Evolutionary conservation across 2,113 vertebrate genomes (phyloP).

Genomic region (Otus sunia): DNA sequence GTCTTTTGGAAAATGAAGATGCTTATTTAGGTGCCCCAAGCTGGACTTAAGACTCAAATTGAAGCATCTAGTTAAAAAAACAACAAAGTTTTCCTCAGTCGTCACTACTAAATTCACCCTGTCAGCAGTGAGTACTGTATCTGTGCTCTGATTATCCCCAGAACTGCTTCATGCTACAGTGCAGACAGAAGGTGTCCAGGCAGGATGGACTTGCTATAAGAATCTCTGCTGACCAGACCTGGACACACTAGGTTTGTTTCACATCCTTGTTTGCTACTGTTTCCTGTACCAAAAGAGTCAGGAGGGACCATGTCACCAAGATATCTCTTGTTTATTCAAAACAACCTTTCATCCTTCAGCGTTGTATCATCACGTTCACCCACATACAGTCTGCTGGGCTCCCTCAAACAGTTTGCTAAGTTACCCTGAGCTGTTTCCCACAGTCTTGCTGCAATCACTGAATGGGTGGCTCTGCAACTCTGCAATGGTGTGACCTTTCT

Average conservation of each 20-base stretch:
- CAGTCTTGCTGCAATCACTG: neutral
- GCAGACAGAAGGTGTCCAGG: neutral
- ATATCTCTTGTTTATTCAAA: slow-evolving; percentile 33
- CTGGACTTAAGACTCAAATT: neutral
- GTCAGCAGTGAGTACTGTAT: neutral
- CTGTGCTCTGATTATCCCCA: neutral
- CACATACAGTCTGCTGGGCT: neutral
- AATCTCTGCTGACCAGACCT: neutral
- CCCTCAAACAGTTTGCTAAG: neutral
- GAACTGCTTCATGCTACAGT: neutral
- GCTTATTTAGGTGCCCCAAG: neutral
- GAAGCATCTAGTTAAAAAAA: neutral
- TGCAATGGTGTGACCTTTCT: neutral
- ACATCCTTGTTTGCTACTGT: neutral
- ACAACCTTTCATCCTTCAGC: neutral
- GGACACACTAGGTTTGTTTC: neutral
- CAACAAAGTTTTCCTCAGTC: neutral
- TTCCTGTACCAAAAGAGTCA: neutral
- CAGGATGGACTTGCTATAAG: neutral
- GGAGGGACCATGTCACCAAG: neutral
- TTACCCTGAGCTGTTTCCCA: neutral
- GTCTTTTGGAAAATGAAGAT: neutral
- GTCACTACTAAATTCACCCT: neutral
- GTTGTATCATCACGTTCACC: neutral
- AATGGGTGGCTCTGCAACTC: neutral